Percentiles rank a stretch among this genome's conserved stretches.
These are phyloP conservation scores for Chrysemys picta DNA, from an alignment of 2,113 vertebrate genomes.

Conservation along the genomic window DNA sequence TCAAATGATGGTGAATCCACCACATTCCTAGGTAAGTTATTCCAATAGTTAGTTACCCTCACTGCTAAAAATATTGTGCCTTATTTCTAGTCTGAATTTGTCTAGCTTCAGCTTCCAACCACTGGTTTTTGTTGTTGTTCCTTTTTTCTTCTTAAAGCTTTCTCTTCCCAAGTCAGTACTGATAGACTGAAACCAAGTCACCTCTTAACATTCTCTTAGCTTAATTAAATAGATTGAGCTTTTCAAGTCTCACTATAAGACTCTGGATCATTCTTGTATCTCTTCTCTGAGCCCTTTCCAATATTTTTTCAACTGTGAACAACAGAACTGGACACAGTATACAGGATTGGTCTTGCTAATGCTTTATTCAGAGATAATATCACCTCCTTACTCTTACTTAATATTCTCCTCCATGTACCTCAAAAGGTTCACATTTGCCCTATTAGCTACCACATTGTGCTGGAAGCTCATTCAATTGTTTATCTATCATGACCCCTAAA, in stretches of 20 bases:
- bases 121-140: background rate
- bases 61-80: background rate
- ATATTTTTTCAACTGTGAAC: no score
- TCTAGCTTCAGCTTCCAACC: background rate
- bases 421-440: background rate
- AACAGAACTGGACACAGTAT: background rate
- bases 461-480: background rate
- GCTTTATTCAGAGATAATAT: background rate
- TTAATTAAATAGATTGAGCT: conserved; percentile 29
- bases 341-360: background rate
- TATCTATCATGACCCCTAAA: background rate
- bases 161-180: no score
- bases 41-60: no score
- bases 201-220: conserved; percentile 8
- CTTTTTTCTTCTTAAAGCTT: background rate
- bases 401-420: background rate
- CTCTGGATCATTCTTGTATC: background rate
- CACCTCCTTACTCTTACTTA: background rate
- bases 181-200: no score
- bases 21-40: background rate
- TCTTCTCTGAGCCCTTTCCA: no score
- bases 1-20: background rate
- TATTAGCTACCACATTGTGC: background rate
- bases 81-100: conserved; percentile 22
- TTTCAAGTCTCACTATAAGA: conserved; percentile 26